A percentile compares a stretch with the other conserved stretches of the same genome.
phyloP scores from a whole-genome alignment of 2,113 vertebrate genomes.

The Panthera tigris region DNA sequence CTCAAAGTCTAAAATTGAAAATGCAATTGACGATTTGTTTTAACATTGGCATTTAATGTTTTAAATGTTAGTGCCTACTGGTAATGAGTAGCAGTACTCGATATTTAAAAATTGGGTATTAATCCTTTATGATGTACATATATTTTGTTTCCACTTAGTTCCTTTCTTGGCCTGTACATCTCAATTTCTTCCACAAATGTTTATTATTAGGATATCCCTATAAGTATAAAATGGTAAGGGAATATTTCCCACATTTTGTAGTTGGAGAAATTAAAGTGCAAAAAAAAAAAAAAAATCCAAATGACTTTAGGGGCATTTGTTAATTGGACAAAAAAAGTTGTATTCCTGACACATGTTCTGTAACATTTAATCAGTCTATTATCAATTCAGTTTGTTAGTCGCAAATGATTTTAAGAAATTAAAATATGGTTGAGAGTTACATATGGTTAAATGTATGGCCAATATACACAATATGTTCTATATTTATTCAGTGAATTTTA shows the following conservation, averaged over 20 bases:
- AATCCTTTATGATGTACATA: neutral
- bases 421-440: slow-evolving; percentile 52
- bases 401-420: slow-evolving; percentile 50
- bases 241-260: slow-evolving; percentile 29
- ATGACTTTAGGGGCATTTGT: neutral
- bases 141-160: slow-evolving; percentile 24
- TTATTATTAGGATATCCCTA: neutral
- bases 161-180: neutral
- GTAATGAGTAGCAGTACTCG: neutral
- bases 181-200: slow-evolving; percentile 21
- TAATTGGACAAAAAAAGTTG: slow-evolving; percentile 41
- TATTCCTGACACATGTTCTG: neutral
- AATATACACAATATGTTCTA: neutral
- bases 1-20: slow-evolving; percentile 27
- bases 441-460: neutral
- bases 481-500: slow-evolving; percentile 45
- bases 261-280: slow-evolving; percentile 49
- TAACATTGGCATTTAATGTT: slow-evolving; percentile 30
- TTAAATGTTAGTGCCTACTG: neutral
- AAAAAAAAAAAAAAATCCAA: slow-evolving; percentile 16
- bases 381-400: slow-evolving; percentile 41
- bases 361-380: slow-evolving; percentile 51
- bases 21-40: slow-evolving; percentile 36
- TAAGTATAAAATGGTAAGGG: neutral
- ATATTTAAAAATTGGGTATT: slow-evolving; percentile 23